Base-by-base conservation (phyloP, 2,888 invertebrate genomes). In the Nemotelus nigrinus region DNA sequence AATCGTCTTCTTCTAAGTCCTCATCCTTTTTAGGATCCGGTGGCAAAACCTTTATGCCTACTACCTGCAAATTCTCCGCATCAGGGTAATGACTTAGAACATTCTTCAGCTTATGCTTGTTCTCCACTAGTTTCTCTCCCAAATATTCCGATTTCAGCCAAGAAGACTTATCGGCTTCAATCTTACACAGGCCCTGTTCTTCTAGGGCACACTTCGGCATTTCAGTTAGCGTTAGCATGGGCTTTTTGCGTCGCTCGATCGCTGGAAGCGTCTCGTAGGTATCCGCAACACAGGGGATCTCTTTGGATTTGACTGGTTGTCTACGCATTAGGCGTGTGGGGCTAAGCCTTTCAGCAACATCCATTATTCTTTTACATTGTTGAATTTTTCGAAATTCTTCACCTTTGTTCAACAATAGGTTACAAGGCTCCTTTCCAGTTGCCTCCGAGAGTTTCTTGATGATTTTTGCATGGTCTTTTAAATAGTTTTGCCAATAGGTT, bases 121-220 rank as follows among this genome's bases (percentile, higher is more conserved):
- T 71, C 44, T 60, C 39, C n/a, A 67, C 65, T 3, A 76, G 8
- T 44, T 55, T 47, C 1, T 72, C 60, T 10, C 60, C 50, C n/a
- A 79, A 65, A 53, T 79, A 79, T 44, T 78, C 67, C 1, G 79
- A 79, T 1, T 74, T 53, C 2, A 78, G 50, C 79, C 79, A 79
- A 48, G 63, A 74, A 43, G 63, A 63, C 8, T 63, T 39, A 7
- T 44, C 3, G 47, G 25, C 5, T n/a, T n/a, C 43, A 71, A 43
- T 3, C 3, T 44, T n/a, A 2, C 58, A 25, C 8, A 77, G 3
- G 10, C 48, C 68, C 45, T 76, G 25, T 47, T 79, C 79, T 53
- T 79, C 41, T 6, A 78, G 50, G 7, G 58, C 57, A 55, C 57
- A 44, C 25, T 63, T 45, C 3, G 79, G 76, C 10, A 65, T 55